Evolutionary conservation across 2,888 invertebrate genomes (phyloP).

Genomic region (Serripes groenlandicus): DNA sequence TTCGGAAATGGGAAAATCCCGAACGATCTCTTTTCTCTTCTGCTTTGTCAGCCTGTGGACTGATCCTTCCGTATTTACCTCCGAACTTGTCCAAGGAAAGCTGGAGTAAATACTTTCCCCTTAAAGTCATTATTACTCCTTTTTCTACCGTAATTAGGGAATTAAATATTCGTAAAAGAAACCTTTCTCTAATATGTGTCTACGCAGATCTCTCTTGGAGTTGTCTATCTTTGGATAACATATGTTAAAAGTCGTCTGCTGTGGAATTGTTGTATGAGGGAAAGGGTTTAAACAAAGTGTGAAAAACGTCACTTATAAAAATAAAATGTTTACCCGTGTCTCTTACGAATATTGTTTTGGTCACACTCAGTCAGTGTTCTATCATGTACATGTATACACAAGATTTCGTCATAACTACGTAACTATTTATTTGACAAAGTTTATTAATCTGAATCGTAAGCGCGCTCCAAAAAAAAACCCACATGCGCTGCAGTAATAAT

Average conservation of each 20-base stretch:
- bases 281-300: too few relatives aligned
- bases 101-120: not conserved
- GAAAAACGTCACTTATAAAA: too few relatives aligned
- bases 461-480: not conserved
- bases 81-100: not conserved
- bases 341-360: too few relatives aligned
- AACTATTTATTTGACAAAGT: not conserved
- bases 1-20: not conserved
- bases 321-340: too few relatives aligned
- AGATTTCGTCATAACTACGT: constrained; percentile 2
- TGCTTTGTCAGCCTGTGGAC: not conserved
- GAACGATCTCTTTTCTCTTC: not conserved
- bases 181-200: too few relatives aligned
- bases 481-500: constrained; percentile 10
- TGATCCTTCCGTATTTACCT: not conserved
- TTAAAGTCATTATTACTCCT: not conserved
- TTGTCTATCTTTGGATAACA: too few relatives aligned
- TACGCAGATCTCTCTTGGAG: too few relatives aligned
- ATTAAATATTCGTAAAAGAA: not conserved
- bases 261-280: too few relatives aligned
- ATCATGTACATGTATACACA: not conserved
- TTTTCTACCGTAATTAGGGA: not conserved
- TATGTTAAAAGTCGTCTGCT: too few relatives aligned
- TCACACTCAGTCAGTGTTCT: too few relatives aligned
- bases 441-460: not conserved